Conservation (phyloP, 2,797 vertebrate genomes). For the Mus minutoides region DNA sequence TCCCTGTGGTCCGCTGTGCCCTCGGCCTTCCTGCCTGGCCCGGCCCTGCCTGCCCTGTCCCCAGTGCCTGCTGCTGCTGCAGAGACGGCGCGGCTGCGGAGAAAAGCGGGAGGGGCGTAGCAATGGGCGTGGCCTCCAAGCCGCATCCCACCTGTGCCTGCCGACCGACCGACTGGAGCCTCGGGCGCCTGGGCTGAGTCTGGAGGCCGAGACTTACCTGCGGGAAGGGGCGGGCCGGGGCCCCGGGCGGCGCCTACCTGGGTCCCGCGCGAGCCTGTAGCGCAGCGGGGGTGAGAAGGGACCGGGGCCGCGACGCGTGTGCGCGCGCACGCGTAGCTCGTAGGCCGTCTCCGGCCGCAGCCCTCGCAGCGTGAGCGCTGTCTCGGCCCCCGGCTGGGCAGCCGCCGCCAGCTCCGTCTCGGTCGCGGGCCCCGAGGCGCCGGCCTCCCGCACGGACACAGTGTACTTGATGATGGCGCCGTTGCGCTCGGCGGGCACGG, state of each 20-base stretch:
- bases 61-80: conserved; percentile 60
- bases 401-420: conserved; percentile 93
- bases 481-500: conserved; percentile 95
- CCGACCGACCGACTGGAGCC: conserved; percentile 76
- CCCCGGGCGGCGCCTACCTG: conserved; percentile 91
- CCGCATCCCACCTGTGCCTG: conserved; percentile 89
- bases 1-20: conserved; percentile 71
- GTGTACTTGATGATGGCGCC: conserved; percentile 96
- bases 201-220: conserved; percentile 90
- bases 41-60: conserved; percentile 80
- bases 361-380: conserved; percentile 93
- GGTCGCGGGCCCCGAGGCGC: conserved; percentile 86
- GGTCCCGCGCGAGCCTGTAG: conserved; percentile 96
- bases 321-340: conserved; percentile 98
- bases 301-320: conserved; percentile 98
- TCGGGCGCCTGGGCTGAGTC: conserved; percentile 86
- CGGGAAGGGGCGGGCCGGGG: conserved; percentile 83
- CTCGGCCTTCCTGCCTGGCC: conserved; percentile 78
- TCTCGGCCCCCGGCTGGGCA: conserved; percentile 85
- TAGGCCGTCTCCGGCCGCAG: conserved; percentile 97
- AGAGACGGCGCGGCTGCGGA: conserved; percentile 70
- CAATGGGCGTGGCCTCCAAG: neutral
- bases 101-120: conserved; percentile 39
- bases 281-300: conserved; percentile 98
- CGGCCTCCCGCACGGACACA: conserved; percentile 94